phyloP scores from a whole-genome alignment of 2,113 vertebrate genomes.

The Seriola rivoliana region DNA sequence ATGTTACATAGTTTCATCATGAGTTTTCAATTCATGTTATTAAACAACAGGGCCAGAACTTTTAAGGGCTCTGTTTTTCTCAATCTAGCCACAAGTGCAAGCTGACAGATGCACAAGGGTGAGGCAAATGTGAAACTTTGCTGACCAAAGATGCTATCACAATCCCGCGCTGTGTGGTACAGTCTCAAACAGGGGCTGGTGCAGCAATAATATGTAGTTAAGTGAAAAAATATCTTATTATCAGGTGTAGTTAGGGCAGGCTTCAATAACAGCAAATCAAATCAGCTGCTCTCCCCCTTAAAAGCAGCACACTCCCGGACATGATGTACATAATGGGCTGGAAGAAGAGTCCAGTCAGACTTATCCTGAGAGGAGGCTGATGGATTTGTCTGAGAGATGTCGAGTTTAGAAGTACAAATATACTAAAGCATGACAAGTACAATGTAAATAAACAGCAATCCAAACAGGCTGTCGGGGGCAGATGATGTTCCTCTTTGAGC shows the following conservation, averaged over 20 bases:
- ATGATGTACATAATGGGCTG: slow-evolving; percentile 10
- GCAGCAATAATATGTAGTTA: background rate
- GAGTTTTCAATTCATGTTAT: no score
- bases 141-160: background rate
- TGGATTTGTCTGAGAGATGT: slow-evolving; percentile 13
- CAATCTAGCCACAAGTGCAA: background rate
- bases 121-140: background rate
- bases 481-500: background rate
- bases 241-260: background rate
- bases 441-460: background rate
- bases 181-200: background rate
- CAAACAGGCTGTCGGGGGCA: background rate
- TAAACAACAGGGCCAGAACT: background rate
- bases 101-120: background rate
- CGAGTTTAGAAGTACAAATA: background rate
- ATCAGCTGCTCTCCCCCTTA: background rate
- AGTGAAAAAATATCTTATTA: slow-evolving; percentile 8
- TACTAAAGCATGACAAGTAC: background rate
- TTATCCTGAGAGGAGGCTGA: slow-evolving; percentile 10
- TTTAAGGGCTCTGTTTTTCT: background rate
- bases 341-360: background rate
- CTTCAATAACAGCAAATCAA: slow-evolving; percentile 8
- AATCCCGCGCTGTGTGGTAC: background rate
- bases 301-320: slow-evolving; percentile 8
- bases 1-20: no score